Conservation (phyloP, 2,888 invertebrate genomes). For the Eutolmus rufibarbis region DNA sequence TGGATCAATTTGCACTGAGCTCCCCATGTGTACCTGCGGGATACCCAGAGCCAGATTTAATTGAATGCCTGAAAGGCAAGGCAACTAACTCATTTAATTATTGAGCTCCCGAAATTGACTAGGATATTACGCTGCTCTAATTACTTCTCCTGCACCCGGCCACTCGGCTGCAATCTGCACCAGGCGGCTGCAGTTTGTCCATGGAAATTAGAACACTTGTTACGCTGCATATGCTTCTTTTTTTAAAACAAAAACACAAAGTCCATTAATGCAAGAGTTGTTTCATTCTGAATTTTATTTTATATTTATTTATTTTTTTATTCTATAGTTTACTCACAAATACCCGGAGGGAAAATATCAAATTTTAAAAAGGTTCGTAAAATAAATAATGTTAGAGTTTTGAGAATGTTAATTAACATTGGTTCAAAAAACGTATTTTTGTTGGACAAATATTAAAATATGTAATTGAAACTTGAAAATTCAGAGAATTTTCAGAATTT, state of each 20-base stretch:
- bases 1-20: neutral
- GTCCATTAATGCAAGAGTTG: neutral
- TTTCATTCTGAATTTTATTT: neutral
- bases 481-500: too few species aligned
- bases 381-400: neutral
- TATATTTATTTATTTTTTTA: too few species aligned
- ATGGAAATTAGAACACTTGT: neutral
- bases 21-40: neutral
- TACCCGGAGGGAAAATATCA: neutral
- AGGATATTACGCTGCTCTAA: neutral
- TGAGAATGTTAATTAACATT: too few species aligned
- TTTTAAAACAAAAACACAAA: neutral
- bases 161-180: neutral
- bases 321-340: neutral
- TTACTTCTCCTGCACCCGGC: neutral
- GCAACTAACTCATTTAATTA: slow-evolving; percentile 3
- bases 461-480: too few species aligned
- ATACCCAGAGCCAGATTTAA: neutral
- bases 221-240: neutral
- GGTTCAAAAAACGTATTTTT: too few species aligned
- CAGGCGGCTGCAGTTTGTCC: neutral
- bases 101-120: neutral
- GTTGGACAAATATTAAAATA: too few species aligned
- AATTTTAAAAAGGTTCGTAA: neutral
- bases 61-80: neutral